These are phyloP conservation scores for Margaritifera margaritifera DNA, from an alignment of 2,888 invertebrate species.

Conservation along the genomic window DNA sequence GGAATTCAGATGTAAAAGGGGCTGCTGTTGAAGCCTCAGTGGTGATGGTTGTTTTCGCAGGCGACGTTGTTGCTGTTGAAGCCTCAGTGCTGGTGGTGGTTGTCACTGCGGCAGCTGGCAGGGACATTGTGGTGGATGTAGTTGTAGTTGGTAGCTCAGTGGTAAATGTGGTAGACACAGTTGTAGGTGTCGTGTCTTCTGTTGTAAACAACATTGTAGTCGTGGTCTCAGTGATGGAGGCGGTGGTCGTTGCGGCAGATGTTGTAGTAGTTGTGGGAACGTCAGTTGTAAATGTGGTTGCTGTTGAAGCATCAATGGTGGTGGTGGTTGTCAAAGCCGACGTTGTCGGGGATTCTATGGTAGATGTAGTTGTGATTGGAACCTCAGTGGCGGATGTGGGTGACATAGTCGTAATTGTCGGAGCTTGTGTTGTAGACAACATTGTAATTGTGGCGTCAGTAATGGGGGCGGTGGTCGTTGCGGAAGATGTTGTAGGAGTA, in stretches of 20 bases:
- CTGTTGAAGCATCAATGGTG: no score
- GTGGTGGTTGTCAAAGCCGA: background rate
- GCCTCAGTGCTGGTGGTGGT: conserved; percentile 9
- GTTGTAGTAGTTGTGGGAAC: no score
- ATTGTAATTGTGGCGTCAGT: no score
- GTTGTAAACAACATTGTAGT: no score
- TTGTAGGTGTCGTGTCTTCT: no score
- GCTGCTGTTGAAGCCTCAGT: background rate
- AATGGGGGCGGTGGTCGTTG: no score
- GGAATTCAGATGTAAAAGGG: background rate
- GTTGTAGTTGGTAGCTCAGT: background rate
- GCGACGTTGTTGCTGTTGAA: conserved; percentile 5
- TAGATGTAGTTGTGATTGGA: background rate
- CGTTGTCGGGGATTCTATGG: background rate
- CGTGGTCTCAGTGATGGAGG: no score
- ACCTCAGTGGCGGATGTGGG: background rate
- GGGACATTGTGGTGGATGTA: conserved; percentile 3
- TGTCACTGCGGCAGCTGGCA: conserved; percentile 6
- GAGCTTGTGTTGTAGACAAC: background rate
- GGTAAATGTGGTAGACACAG: no score
- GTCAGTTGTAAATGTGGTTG: no score
- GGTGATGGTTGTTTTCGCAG: background rate
- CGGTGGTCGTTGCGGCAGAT: no score
- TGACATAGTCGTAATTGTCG: background rate
- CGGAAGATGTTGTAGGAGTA: no score